A percentile compares a stretch with the other conserved stretches of the same genome.
phyloP scores from a whole-genome alignment of 2,888 invertebrate species.

The Phanerotoma sp. region DNA sequence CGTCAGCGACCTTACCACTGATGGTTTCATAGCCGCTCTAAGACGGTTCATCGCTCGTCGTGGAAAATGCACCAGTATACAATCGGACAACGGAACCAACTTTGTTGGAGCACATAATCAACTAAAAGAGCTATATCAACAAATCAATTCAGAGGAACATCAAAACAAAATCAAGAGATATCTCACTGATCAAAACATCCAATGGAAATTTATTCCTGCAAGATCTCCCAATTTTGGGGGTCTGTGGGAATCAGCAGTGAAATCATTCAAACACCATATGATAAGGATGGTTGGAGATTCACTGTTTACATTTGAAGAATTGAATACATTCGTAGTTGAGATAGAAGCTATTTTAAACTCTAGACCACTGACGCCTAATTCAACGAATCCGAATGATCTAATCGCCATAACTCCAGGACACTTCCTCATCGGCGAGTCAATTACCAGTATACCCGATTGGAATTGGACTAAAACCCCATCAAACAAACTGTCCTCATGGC shows the following conservation, averaged over 20 bases:
- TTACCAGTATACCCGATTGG: conserved; percentile 24
- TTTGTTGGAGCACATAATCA: conserved; percentile 43
- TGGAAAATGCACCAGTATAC: conserved; percentile 36
- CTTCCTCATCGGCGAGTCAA: conserved; percentile 32
- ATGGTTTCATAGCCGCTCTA: conserved; percentile 40
- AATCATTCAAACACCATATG: conserved; percentile 38
- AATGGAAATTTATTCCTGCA: conserved; percentile 39
- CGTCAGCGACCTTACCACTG: conserved; percentile 38
- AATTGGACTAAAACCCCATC: conserved; percentile 10
- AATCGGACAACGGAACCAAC: conserved; percentile 43
- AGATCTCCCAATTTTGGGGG: conserved; percentile 37
- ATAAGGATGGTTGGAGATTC: conserved; percentile 26
- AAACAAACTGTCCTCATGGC: conserved; percentile 28
- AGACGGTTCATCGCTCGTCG: conserved; percentile 40
- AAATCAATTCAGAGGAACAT: conserved; percentile 3
- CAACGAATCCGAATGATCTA: conserved; percentile 20
- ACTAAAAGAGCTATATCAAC: conserved; percentile 21
- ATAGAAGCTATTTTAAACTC: conserved; percentile 32
- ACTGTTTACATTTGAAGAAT: conserved; percentile 36
- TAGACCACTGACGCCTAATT: conserved; percentile 27
- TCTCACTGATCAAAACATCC: conserved; percentile 4
- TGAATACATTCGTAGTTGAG: conserved; percentile 24
- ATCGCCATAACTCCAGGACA: conserved; percentile 25
- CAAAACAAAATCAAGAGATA: neutral
- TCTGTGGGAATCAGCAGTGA: too few species aligned